Percentiles rank a stretch among this genome's conserved stretches.
Evolutionary conservation across 2,113 vertebrate species (phyloP).

Genomic region (Apus apus): DNA sequence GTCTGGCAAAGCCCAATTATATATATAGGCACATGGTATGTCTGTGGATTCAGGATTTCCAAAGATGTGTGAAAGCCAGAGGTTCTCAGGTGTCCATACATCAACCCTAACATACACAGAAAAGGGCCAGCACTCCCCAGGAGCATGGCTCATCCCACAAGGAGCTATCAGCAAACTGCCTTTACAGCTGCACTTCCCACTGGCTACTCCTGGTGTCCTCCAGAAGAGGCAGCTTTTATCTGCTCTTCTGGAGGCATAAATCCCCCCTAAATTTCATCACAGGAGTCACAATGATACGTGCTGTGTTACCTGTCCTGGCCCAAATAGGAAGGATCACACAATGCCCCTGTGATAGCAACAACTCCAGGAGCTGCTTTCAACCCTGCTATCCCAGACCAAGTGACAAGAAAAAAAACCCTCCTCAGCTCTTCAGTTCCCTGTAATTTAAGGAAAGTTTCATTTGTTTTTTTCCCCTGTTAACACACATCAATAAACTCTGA

Average conservation of each 20-base stretch:
- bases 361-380: not conserved
- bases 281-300: rapidly evolving
- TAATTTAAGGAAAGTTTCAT: not conserved
- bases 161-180: not conserved
- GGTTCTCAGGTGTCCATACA: not conserved
- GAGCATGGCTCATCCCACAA: rapidly evolving
- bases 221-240: too few species aligned
- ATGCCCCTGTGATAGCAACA: rapidly evolving
- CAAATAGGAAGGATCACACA: not conserved
- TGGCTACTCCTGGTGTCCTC: too few species aligned
- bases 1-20: not conserved
- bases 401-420: not conserved
- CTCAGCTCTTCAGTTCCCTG: not conserved
- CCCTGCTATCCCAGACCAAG: not conserved
- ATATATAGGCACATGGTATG: not conserved
- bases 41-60: not conserved
- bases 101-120: not conserved
- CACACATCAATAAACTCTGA: not conserved
- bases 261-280: rapidly evolving
- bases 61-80: not conserved
- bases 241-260: not conserved
- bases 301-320: not conserved
- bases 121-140: not conserved
- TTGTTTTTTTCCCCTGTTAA: not conserved
- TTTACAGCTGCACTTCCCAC: not conserved